A percentile compares a stretch with the other conserved stretches of the same genome.
Evolutionary conservation across 1,140 invertebrate species (phyloP).

Genomic region (Pseudomyrmex pallidus): DNA sequence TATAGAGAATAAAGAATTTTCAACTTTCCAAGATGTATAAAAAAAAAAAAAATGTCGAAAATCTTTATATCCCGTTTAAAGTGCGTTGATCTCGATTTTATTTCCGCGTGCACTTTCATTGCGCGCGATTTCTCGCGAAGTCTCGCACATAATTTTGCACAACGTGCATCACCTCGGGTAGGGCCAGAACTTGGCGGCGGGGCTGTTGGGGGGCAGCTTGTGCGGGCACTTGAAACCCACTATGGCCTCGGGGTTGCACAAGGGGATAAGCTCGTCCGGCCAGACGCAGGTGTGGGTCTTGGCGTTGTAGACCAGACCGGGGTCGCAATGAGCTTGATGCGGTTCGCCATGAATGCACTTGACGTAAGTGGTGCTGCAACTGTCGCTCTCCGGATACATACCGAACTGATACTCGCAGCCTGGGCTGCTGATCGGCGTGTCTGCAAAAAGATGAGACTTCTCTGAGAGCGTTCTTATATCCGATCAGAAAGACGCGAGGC

Average conservation of each 20-base stretch:
- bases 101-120: constrained; percentile 4
- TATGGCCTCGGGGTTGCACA: constrained; percentile 94
- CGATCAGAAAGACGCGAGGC: too few relatives aligned
- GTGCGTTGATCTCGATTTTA: constrained; percentile 3
- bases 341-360: constrained; percentile 94
- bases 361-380: constrained; percentile 94
- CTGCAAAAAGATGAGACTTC: constrained; percentile 83
- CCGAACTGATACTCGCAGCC: constrained; percentile 96
- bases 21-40: neutral
- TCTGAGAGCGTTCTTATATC: neutral
- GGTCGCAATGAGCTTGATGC: constrained; percentile 91
- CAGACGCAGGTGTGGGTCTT: constrained; percentile 96
- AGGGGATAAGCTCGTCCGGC: constrained; percentile 94
- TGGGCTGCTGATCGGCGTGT: constrained; percentile 90
- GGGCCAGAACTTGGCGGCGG: constrained; percentile 94
- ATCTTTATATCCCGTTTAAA: neutral
- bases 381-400: constrained; percentile 91
- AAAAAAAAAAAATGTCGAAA: neutral
- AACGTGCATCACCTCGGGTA: constrained; percentile 87
- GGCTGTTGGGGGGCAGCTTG: constrained; percentile 91
- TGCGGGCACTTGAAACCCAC: constrained; percentile 94
- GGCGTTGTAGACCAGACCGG: constrained; percentile 95
- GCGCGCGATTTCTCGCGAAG: constrained; percentile 18
- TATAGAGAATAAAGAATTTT: neutral
- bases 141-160: neutral